phyloP scores from a whole-genome alignment of 2,888 invertebrate genomes.

The Drosophila crucigera region DNA sequence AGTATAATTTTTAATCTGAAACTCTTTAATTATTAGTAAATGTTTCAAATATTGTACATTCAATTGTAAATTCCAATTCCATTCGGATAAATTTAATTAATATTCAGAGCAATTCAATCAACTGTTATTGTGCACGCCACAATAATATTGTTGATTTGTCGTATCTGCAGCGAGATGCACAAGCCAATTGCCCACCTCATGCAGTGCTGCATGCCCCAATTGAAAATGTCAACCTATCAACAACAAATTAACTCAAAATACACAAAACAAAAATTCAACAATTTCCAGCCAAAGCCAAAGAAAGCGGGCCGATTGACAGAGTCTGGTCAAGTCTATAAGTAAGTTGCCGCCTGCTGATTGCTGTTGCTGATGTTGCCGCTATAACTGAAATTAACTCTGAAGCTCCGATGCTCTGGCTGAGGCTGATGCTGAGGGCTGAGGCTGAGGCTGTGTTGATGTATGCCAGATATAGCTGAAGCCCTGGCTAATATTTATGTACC shows the following conservation, averaged over 20 bases:
- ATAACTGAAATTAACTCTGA: slow-evolving; percentile 38
- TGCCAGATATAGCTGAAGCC: slow-evolving; percentile 47
- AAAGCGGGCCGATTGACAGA: slow-evolving; percentile 62
- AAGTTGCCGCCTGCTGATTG: slow-evolving; percentile 77
- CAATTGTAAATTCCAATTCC: not conserved
- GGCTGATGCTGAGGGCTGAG: slow-evolving; percentile 40
- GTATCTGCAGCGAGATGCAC: slow-evolving; percentile 39
- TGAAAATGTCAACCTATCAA: slow-evolving; percentile 78
- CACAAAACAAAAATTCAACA: slow-evolving; percentile 21
- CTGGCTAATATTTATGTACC: slow-evolving; percentile 81
- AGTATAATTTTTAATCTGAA: not conserved
- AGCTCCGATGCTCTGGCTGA: slow-evolving; percentile 22
- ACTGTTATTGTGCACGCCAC: slow-evolving; percentile 21
- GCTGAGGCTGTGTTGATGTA: slow-evolving; percentile 62
- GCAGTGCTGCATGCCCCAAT: slow-evolving; percentile 74
- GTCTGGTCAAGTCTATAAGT: slow-evolving; percentile 73
- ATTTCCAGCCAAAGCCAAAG: slow-evolving; percentile 46
- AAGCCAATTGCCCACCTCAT: slow-evolving; percentile 61
- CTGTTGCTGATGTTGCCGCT: slow-evolving; percentile 41
- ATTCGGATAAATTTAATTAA: slow-evolving; percentile 14
- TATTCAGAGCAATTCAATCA: slow-evolving; percentile 31
- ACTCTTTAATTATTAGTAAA: too few relatives aligned
- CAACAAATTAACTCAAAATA: slow-evolving; percentile 78
- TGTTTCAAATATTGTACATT: not conserved
- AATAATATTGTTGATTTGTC: slow-evolving; percentile 32